These are phyloP conservation scores for Paralinhomoeus sp. DNA, from an alignment of 2,888 invertebrate species.

Conservation along the genomic window DNA sequence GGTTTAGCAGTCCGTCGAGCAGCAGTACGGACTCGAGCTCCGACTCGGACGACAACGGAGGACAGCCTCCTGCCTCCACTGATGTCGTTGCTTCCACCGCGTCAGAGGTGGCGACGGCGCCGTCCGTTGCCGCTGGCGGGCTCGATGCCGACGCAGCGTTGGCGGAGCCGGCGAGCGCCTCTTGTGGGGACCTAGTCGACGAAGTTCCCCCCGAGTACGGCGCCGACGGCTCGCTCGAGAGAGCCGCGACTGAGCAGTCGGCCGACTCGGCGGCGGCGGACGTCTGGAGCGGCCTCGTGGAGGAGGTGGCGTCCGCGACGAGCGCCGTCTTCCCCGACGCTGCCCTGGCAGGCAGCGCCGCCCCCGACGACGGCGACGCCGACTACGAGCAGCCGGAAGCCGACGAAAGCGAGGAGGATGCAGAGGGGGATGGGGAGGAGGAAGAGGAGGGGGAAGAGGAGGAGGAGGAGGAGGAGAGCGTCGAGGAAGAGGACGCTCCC, in stretches of 20 bases:
- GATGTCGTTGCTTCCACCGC: no score
- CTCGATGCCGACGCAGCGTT: no score
- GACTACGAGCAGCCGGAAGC: constrained; percentile 4
- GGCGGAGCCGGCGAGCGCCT: no score
- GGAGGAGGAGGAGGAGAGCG: constrained; percentile 3
- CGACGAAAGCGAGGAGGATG: constrained; percentile 7
- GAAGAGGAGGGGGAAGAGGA: constrained; percentile 4
- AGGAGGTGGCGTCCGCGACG: neutral
- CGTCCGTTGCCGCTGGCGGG: no score
- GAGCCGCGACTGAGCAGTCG: neutral
- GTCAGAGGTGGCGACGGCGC: no score
- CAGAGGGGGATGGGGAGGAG: constrained; percentile 6
- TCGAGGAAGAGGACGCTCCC: constrained; percentile 1
- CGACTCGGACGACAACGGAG: no score
- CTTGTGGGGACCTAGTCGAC: no score
- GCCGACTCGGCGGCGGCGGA: neutral
- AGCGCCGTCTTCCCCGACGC: neutral
- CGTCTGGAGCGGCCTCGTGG: neutral
- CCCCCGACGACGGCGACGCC: neutral
- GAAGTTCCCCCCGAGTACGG: no score
- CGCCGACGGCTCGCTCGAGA: neutral
- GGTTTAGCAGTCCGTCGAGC: no score
- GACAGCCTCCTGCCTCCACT: no score
- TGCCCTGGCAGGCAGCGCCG: no score
- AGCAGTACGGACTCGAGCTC: no score